These are phyloP conservation scores for Agrochola circellaris DNA, from an alignment of 2,888 invertebrate species.

Conservation along the genomic window DNA sequence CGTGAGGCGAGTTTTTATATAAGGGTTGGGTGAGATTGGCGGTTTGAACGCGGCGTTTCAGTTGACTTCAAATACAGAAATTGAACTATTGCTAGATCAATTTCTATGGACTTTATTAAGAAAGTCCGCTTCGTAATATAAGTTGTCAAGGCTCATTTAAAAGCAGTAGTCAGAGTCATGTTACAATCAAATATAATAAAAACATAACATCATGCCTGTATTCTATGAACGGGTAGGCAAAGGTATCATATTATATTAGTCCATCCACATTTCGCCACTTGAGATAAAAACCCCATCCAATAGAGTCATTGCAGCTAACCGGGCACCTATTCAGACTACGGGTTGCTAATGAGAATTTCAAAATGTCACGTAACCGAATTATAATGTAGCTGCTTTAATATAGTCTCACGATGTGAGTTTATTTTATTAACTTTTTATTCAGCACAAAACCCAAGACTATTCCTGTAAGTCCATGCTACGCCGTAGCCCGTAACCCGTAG, in stretches of 20 bases:
- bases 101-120: not conserved
- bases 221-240: not conserved
- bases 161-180: not conserved
- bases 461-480: slow-evolving; percentile 24
- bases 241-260: not conserved
- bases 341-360: not conserved
- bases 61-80: too few relatives aligned
- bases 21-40: slow-evolving; percentile 37
- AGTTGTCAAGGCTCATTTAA: not conserved
- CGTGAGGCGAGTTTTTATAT: slow-evolving; percentile 80
- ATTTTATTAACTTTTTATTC: not conserved
- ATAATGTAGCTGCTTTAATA: not conserved
- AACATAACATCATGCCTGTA: not conserved
- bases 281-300: not conserved
- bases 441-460: not conserved
- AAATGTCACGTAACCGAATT: not conserved
- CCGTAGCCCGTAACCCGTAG: slow-evolving; percentile 35
- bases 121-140: not conserved
- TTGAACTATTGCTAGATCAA: not conserved
- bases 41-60: slow-evolving; percentile 26
- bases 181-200: not conserved
- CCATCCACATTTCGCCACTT: not conserved
- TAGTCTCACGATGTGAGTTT: not conserved
- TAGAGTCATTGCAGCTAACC: not conserved
- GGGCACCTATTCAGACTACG: not conserved